Evolutionary conservation across 2,113 vertebrate genomes (phyloP).

Genomic region (Phoenicopterus ruber): DNA sequence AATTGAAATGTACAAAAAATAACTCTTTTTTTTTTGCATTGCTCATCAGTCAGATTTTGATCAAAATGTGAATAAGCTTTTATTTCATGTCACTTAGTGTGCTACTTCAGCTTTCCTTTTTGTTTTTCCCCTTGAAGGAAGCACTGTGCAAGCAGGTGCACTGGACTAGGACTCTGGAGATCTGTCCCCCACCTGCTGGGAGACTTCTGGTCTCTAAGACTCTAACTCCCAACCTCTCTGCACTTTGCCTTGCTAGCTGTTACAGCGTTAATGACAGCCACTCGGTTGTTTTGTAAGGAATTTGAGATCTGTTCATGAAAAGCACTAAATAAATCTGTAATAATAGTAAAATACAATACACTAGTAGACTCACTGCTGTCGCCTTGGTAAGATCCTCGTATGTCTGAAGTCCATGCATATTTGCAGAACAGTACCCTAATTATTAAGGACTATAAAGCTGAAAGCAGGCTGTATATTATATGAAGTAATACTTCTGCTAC

Average conservation of each 20-base stretch:
- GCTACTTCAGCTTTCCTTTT: not conserved
- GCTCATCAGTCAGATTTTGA: not conserved
- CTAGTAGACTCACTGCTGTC: not conserved
- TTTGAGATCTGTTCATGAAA: not conserved
- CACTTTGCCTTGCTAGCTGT: not conserved
- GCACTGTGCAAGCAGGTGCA: not conserved
- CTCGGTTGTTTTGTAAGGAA: not conserved
- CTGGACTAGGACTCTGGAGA: not conserved
- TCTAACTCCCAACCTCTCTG: not conserved
- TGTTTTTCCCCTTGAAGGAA: not conserved
- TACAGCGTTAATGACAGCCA: not conserved
- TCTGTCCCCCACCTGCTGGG: not conserved
- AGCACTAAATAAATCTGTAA: not conserved
- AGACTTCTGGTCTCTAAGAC: not conserved
- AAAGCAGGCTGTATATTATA: not conserved
- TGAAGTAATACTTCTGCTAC: not conserved
- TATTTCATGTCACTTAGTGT: not conserved
- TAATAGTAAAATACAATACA: not conserved
- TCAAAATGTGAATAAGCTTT: not conserved
- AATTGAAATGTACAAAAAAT: not conserved
- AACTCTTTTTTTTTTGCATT: not conserved
- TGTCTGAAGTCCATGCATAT: not conserved
- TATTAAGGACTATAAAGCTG: not conserved
- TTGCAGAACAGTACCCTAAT: not conserved
- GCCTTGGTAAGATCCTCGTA: not conserved